phyloP scores from a whole-genome alignment of 1,140 invertebrate genomes.

The Dreissena rostriformis region DNA sequence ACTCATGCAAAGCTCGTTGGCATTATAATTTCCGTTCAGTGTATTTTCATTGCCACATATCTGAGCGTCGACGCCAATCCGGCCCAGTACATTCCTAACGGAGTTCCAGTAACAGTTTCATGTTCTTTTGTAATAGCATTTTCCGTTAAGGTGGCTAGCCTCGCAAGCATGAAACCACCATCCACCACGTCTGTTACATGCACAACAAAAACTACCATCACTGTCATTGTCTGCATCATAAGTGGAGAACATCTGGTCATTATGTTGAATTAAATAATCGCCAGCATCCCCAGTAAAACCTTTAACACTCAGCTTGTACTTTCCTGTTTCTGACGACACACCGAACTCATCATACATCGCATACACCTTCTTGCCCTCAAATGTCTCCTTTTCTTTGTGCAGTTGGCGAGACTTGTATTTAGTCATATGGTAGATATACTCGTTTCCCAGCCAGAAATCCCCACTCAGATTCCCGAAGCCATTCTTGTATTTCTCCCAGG shows the following conservation, averaged over 20 bases:
- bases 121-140: background rate
- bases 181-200: background rate
- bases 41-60: conserved; percentile 10
- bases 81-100: background rate
- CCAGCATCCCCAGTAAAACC: too few species aligned
- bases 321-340: background rate
- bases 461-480: too few species aligned
- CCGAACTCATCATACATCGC: background rate
- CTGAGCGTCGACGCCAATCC: background rate
- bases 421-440: too few species aligned
- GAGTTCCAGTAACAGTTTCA: background rate
- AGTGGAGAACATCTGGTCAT: background rate
- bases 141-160: background rate
- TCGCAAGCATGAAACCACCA: conserved; percentile 9
- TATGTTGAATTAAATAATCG: background rate
- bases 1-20: too few species aligned
- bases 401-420: background rate
- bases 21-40: background rate
- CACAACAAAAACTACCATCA: background rate
- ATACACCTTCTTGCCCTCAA: background rate
- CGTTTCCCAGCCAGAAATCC: too few species aligned
- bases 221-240: conserved; percentile 17
- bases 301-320: too few species aligned
- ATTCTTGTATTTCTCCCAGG: too few species aligned
- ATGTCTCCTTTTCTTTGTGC: background rate